Percentiles rank a stretch among this genome's conserved stretches.
phyloP scores from a whole-genome alignment of 2,888 invertebrate genomes.

The Cryptops parisi region DNA sequence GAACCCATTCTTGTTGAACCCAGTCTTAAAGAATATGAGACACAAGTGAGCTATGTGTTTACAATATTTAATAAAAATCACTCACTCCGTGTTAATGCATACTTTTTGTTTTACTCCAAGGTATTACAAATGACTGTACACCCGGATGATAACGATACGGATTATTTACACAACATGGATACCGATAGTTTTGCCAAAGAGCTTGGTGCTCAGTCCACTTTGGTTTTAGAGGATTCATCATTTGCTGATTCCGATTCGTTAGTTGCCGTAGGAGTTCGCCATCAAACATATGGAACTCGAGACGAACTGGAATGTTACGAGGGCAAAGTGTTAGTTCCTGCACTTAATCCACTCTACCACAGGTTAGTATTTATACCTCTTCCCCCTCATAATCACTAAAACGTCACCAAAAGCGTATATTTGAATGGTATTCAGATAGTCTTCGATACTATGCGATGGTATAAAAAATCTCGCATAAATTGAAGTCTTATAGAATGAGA shows the following conservation, averaged over 20 bases:
- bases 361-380: slow-evolving; percentile 13
- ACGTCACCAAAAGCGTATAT: not conserved
- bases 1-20: slow-evolving; percentile 58
- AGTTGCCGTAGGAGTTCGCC: not conserved
- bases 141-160: slow-evolving; percentile 55
- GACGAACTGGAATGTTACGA: slow-evolving; percentile 6
- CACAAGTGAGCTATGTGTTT: slow-evolving; percentile 44
- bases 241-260: slow-evolving; percentile 10
- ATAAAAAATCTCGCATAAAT: too few relatives aligned
- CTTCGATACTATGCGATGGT: too few relatives aligned
- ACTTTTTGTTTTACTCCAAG: slow-evolving; percentile 25
- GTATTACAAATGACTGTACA: slow-evolving; percentile 83
- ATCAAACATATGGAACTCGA: slow-evolving; percentile 3
- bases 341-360: slow-evolving; percentile 16
- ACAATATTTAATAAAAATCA: too few relatives aligned
- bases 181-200: not conserved
- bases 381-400: not conserved
- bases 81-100: not conserved
- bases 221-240: slow-evolving; percentile 9
- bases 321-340: slow-evolving; percentile 11
- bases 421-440: too few relatives aligned
- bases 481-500: too few relatives aligned
- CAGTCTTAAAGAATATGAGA: slow-evolving; percentile 80
- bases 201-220: not conserved
- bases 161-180: slow-evolving; percentile 14